Evolutionary conservation across 1,140 invertebrate genomes (phyloP), one percentile per base, ranked within the genome.

Genomic region (Trichonephila clavata): DNA sequence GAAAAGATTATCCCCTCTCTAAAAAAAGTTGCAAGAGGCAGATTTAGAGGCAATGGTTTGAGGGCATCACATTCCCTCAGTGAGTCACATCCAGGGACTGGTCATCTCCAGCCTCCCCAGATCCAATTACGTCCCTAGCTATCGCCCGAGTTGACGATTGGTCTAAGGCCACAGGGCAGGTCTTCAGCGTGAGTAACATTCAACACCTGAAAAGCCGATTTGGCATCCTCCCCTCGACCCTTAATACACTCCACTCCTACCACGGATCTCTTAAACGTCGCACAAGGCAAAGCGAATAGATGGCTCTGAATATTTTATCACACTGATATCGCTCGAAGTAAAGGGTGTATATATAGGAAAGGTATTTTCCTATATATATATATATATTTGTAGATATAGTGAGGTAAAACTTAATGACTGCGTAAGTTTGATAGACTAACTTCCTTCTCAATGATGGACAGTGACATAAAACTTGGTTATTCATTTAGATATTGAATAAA

Each of bases 201-300:
- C 90, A 91, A 84, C 90, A 91, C 90, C 71, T 91, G 27, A 81
- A 83, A 91, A 91, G 90, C 90, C 90, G 90, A 91, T 91, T 91
- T 91, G 63, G 20, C 90, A 84, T 27, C 81, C 80, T 71, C 65
- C 68, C 71, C 83, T 27, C 57, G n/a, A 24, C 50, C 32, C 83
- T 84, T 84, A 84, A 60, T 60, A 60, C 57, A 57, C 50, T 84
- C 32, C 71, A 59, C 39, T n/a, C 10, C 83, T 84, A 43, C 27
- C 21, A 10, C 83, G 5, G n/a, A 57, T 84, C 83, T 32, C 57
- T 84, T 84, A 84, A 84, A 84, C 83, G 83, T 57, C n/a, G 57
- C 71, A 59, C 21, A 13, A 27, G 59, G 21, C 27, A 59, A 81
- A 84, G 59, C 43, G 81, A 43, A 77, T 77, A 77, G 81, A 84